Conservation (phyloP, 2,113 vertebrate species). For the Salvator merianae region DNA sequence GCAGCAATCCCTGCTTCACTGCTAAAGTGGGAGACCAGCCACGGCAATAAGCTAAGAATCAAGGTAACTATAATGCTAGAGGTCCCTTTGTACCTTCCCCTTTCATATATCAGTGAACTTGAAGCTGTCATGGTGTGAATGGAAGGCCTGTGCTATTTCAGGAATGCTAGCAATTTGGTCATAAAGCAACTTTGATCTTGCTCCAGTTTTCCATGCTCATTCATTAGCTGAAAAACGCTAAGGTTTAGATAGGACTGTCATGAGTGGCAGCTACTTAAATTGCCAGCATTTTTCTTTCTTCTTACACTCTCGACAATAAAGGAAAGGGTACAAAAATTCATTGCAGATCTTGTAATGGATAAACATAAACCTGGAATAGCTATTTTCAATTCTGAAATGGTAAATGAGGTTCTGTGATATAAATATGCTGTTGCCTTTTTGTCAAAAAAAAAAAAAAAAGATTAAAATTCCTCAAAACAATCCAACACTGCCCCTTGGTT, state of each 20-base stretch:
- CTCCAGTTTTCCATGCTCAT: slow-evolving; percentile 66
- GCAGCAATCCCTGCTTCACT: slow-evolving; percentile 54
- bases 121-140: slow-evolving; percentile 70
- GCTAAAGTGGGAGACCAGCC: slow-evolving; percentile 63
- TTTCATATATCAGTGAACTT: slow-evolving; percentile 75
- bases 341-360: slow-evolving; percentile 22
- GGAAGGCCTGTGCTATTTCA: slow-evolving; percentile 72
- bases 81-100: slow-evolving; percentile 35
- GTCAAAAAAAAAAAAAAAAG: neutral
- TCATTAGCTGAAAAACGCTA: slow-evolving; percentile 65
- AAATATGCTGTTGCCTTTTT: slow-evolving; percentile 56
- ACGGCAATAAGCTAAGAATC: slow-evolving; percentile 64
- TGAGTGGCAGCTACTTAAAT: slow-evolving; percentile 48
- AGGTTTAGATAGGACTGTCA: slow-evolving; percentile 48
- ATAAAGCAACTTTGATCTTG: slow-evolving; percentile 71
- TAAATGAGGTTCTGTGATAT: slow-evolving; percentile 48
- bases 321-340: neutral
- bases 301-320: slow-evolving; percentile 36
- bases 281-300: slow-evolving; percentile 43
- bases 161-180: slow-evolving; percentile 77
- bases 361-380: slow-evolving; percentile 37
- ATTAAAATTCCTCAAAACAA: slow-evolving; percentile 23
- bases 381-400: slow-evolving; percentile 66
- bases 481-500: slow-evolving; percentile 21
- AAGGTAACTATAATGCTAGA: slow-evolving; percentile 69